phyloP scores from a whole-genome alignment of 2,797 vertebrate species.

The Enteromius trimaculatus region DNA sequence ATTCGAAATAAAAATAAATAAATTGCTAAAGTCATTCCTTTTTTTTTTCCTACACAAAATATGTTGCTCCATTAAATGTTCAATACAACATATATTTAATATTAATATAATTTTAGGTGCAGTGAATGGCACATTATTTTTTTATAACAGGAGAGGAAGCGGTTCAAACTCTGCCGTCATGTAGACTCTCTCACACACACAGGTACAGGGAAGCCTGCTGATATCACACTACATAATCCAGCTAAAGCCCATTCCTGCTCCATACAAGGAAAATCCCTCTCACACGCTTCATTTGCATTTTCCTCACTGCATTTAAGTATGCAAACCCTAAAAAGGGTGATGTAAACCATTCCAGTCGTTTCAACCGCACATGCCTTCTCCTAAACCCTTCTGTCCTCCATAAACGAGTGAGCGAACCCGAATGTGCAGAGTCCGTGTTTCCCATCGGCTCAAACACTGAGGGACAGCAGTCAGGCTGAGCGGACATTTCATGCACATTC shows the following conservation, averaged over 20 bases:
- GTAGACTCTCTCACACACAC: not conserved
- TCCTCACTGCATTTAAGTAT: conserved; percentile 13
- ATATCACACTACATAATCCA: conserved; percentile 55
- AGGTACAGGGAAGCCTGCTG: conserved; percentile 31
- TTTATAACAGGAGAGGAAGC: not conserved
- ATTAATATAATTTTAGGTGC: too few species aligned
- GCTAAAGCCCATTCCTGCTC: conserved; percentile 46
- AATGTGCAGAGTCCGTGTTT: too few species aligned
- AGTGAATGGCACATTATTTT: too few species aligned
- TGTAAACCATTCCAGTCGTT: not conserved
- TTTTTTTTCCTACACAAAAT: too few species aligned
- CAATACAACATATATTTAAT: too few species aligned
- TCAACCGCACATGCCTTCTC: not conserved
- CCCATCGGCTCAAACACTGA: not conserved
- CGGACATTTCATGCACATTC: not conserved
- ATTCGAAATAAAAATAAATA: too few species aligned
- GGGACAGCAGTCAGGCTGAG: not conserved
- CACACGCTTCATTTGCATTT: conserved; percentile 1
- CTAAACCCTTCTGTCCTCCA: not conserved
- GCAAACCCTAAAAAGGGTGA: conserved; percentile 21
- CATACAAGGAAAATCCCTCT: conserved; percentile 25
- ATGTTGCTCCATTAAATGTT: too few species aligned
- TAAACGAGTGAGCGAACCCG: not conserved
- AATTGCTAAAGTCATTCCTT: too few species aligned
- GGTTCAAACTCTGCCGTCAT: too few species aligned